Percentiles rank a stretch among this genome's conserved stretches.
Conservation (phyloP, 2,113 vertebrate species). For the Phrynosoma blainvillii region DNA sequence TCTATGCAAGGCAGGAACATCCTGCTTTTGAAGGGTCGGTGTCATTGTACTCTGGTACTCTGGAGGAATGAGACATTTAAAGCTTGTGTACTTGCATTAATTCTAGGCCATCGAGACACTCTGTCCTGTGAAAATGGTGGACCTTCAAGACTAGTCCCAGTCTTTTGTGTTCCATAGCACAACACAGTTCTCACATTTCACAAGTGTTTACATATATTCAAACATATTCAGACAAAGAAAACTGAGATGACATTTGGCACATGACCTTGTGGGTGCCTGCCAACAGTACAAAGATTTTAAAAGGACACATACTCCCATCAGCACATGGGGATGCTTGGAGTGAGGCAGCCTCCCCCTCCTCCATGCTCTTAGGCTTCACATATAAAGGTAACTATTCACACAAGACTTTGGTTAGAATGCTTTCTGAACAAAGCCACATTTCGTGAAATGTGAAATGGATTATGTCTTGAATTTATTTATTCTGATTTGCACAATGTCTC, state of each 20-base stretch:
- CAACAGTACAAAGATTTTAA: not conserved
- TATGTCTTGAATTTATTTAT: not conserved
- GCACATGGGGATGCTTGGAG: not conserved
- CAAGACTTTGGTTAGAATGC: not conserved
- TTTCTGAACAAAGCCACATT: constrained; percentile 22
- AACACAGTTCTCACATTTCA: not conserved
- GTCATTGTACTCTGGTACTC: too few relatives aligned
- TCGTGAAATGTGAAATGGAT: constrained; percentile 1
- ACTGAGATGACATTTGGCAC: not conserved
- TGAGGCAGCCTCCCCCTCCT: not conserved
- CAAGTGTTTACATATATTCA: not conserved
- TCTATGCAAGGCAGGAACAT: too few relatives aligned
- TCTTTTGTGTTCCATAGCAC: not conserved
- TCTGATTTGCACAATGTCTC: not conserved
- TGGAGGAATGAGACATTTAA: too few relatives aligned
- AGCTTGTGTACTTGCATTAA: too few relatives aligned
- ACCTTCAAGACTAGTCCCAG: too few relatives aligned
- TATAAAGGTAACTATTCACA: not conserved
- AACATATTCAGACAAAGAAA: not conserved
- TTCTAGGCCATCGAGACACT: too few relatives aligned
- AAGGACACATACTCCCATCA: not conserved
- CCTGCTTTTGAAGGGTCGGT: too few relatives aligned
- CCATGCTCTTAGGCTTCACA: not conserved
- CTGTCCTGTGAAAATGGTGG: too few relatives aligned
- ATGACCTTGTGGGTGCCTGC: not conserved